These are phyloP conservation scores for Hipparchia sbordonii DNA, from an alignment of 2,888 invertebrate species.

Conservation along the genomic window DNA sequence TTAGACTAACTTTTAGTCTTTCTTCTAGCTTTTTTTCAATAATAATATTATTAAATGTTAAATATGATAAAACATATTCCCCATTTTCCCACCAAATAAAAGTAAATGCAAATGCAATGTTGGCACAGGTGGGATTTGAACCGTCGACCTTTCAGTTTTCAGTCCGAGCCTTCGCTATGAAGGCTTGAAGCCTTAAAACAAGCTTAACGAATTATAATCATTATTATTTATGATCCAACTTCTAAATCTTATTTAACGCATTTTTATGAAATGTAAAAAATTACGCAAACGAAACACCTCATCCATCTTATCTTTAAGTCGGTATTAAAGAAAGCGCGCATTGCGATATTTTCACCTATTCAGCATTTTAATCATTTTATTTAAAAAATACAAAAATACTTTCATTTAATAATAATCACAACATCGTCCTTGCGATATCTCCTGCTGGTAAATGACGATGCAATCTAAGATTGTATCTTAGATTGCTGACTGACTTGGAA, in stretches of 20 bases:
- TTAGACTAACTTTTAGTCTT: too few species aligned
- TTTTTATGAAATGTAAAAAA: slow-evolving; percentile 31
- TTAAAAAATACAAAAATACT: neutral
- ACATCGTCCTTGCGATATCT: too few species aligned
- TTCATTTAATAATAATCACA: neutral
- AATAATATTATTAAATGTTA: too few species aligned
- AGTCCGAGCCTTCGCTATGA: too few species aligned
- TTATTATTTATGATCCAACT: slow-evolving; percentile 8
- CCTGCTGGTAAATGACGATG: too few species aligned
- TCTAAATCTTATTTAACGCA: slow-evolving; percentile 15
- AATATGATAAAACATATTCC: too few species aligned
- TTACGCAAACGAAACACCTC: slow-evolving; percentile 37
- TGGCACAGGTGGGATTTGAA: neutral
- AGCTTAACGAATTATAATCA: slow-evolving; percentile 12
- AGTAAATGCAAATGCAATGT: neutral
- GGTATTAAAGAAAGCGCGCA: slow-evolving; percentile 4
- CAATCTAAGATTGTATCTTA: too few species aligned
- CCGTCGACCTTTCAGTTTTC: too few species aligned
- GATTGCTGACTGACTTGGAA: too few species aligned
- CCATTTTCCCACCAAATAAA: neutral
- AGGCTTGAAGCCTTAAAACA: neutral
- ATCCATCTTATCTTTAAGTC: slow-evolving; percentile 25
- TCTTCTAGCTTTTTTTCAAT: too few species aligned
- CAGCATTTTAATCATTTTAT: neutral
- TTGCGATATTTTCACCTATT: neutral